Evolutionary conservation across 1,140 invertebrate species (phyloP).

Genomic region (Hycleus cichorii): DNA sequence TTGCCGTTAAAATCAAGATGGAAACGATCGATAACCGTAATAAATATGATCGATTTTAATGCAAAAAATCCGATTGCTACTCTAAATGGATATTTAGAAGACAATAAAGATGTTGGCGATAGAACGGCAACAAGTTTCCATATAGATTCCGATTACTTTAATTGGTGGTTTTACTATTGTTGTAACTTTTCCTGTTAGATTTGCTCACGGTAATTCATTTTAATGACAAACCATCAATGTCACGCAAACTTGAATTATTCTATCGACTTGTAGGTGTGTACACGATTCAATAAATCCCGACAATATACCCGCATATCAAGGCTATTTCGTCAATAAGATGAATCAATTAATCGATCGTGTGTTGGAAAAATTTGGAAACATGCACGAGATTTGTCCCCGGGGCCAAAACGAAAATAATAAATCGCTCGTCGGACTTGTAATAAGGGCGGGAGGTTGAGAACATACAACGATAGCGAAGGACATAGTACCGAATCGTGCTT

Average conservation of each 20-base stretch:
- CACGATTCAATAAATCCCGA: too few species aligned
- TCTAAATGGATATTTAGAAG: too few species aligned
- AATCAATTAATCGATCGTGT: too few species aligned
- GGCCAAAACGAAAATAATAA: slow-evolving; percentile 6
- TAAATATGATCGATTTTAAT: too few species aligned
- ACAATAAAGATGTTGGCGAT: background rate
- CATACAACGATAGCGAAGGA: slow-evolving; percentile 13
- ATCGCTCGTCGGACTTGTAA: slow-evolving; percentile 1
- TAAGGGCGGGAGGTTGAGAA: background rate
- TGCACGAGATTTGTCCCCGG: background rate
- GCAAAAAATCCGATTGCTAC: too few species aligned
- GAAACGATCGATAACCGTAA: too few species aligned
- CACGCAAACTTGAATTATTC: slow-evolving; percentile 5
- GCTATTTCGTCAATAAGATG: too few species aligned
- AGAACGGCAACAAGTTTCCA: background rate
- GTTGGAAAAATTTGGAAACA: background rate
- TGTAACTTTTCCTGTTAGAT: background rate
- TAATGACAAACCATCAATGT: slow-evolving; percentile 3
- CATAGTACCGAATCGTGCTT: slow-evolving; percentile 25
- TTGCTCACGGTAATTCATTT: background rate
- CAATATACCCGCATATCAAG: too few species aligned
- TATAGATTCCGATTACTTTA: background rate
- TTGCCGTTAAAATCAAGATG: too few species aligned
- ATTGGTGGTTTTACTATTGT: too few species aligned
- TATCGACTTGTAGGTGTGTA: slow-evolving; percentile 2